phyloP scores from a whole-genome alignment of 2,888 invertebrate genomes.

The Pammene aurita region DNA sequence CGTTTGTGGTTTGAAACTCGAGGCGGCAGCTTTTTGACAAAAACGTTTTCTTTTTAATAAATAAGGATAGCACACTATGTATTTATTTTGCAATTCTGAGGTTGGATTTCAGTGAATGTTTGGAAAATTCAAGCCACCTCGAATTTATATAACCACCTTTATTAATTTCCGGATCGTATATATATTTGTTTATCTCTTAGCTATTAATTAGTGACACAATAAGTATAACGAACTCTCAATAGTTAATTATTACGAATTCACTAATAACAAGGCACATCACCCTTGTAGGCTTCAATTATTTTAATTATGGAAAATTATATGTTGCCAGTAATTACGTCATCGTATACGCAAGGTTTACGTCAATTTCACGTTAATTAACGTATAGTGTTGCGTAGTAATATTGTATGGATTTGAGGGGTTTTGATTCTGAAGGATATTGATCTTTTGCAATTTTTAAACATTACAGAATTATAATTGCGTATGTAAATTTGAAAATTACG shows the following conservation, averaged over 20 bases:
- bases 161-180: too few species aligned
- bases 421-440: background rate
- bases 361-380: conserved; percentile 21
- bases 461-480: too few species aligned
- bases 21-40: too few species aligned
- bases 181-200: background rate
- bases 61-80: too few species aligned
- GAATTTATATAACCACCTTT: too few species aligned
- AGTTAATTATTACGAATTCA: background rate
- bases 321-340: conserved; percentile 5
- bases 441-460: too few species aligned
- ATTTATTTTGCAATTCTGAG: too few species aligned
- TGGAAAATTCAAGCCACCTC: too few species aligned
- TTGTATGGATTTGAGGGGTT: background rate
- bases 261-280: conserved; percentile 14
- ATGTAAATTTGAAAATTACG: too few species aligned
- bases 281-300: conserved; percentile 13
- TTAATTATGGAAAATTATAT: conserved; percentile 20
- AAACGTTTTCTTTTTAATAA: too few species aligned
- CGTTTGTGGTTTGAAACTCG: too few species aligned
- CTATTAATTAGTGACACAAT: background rate
- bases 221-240: background rate
- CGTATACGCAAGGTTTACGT: conserved; percentile 1
- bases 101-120: too few species aligned
- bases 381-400: background rate